A percentile compares a stretch with the other conserved stretches of the same genome.
Evolutionary conservation across 2,888 invertebrate genomes (phyloP).

Genomic region (Palloptera scutellata): DNA sequence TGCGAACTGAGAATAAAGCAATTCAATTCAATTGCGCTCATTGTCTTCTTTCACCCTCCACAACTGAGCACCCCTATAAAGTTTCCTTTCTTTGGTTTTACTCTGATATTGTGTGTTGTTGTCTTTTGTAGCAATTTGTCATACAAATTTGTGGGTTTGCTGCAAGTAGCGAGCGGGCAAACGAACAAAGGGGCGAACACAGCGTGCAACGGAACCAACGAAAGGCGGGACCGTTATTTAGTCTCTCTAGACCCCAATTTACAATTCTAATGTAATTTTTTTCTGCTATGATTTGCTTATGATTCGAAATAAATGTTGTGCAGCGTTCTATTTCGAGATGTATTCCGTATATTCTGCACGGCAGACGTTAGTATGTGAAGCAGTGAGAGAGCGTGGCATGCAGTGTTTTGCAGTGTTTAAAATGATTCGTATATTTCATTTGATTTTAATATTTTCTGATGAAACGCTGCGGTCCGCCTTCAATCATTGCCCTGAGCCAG

Average conservation of each 20-base stretch:
- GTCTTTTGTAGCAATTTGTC: slow-evolving; percentile 40
- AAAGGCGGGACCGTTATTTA: too few species aligned
- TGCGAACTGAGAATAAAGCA: slow-evolving; percentile 40
- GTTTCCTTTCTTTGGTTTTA: slow-evolving; percentile 15
- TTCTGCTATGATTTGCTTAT: background rate
- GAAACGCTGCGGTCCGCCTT: too few species aligned
- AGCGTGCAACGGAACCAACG: background rate
- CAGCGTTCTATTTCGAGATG: too few species aligned
- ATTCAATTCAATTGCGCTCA: slow-evolving; percentile 54
- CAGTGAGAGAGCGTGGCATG: too few species aligned
- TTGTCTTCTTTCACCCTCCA: slow-evolving; percentile 8
- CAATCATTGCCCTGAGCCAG: too few species aligned
- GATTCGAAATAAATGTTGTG: too few species aligned
- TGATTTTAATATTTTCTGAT: too few species aligned
- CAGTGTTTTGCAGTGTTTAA: too few species aligned
- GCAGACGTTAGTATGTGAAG: too few species aligned
- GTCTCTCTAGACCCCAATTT: slow-evolving; percentile 46
- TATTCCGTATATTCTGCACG: too few species aligned
- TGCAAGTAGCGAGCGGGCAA: slow-evolving; percentile 32
- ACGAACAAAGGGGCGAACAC: slow-evolving; percentile 23
- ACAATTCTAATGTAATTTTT: slow-evolving; percentile 61
- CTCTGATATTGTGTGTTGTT: background rate
- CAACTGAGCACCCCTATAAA: slow-evolving; percentile 7
- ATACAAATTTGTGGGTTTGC: slow-evolving; percentile 43
- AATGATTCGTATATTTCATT: too few species aligned